Conservation (phyloP, 2,888 invertebrate species). For the Dolichopus griseipennis region DNA sequence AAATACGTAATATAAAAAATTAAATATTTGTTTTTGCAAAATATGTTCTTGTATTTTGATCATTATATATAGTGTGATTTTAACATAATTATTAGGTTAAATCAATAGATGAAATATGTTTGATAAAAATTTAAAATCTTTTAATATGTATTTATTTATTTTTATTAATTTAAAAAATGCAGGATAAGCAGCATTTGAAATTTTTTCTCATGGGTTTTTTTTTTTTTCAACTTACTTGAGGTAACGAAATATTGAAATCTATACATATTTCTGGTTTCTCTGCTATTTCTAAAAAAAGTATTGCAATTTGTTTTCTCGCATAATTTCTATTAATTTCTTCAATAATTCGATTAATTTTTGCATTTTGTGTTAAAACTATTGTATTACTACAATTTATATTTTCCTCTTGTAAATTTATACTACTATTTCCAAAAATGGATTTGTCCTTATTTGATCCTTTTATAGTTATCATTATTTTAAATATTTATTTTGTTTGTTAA, state of each 20-base stretch:
- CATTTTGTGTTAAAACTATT: not conserved
- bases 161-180: not conserved
- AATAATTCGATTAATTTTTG: not conserved
- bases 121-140: too few relatives aligned
- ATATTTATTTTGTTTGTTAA: too few relatives aligned
- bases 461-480: not conserved
- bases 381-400: not conserved
- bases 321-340: constrained; percentile 7
- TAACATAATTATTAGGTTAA: too few relatives aligned
- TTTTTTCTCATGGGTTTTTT: not conserved
- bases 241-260: constrained; percentile 32
- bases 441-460: not conserved
- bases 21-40: too few relatives aligned
- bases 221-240: constrained; percentile 30
- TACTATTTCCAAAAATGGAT: not conserved
- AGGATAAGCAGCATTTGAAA: too few relatives aligned
- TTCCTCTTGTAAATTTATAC: not conserved
- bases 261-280: constrained; percentile 33
- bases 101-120: too few relatives aligned
- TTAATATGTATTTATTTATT: too few relatives aligned
- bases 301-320: constrained; percentile 24
- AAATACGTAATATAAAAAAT: too few relatives aligned
- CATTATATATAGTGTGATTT: too few relatives aligned
- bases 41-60: too few relatives aligned
- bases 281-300: constrained; percentile 33